Evolutionary conservation across 2,113 vertebrate genomes (phyloP).

Genomic region (Aphelocoma coerulescens): DNA sequence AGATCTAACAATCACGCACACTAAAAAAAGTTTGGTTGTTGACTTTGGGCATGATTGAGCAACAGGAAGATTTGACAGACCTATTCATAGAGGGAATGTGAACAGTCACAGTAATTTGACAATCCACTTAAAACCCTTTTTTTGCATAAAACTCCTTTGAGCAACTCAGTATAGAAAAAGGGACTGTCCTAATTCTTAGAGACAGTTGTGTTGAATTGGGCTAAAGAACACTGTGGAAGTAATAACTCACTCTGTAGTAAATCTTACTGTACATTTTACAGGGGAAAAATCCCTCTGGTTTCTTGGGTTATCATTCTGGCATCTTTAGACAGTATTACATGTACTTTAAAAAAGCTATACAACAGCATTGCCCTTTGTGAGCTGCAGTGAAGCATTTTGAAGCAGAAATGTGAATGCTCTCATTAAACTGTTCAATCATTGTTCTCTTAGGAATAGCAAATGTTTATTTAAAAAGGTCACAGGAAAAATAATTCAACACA

Average conservation of each 20-base stretch:
- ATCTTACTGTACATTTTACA: background rate
- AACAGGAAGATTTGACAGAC: background rate
- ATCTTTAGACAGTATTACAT: background rate
- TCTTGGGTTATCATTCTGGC: background rate
- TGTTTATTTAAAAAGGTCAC: constrained; percentile 49
- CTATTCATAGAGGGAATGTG: background rate
- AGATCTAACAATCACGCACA: background rate
- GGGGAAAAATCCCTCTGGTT: background rate
- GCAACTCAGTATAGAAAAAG: background rate
- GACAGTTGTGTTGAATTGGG: background rate
- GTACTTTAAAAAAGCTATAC: background rate
- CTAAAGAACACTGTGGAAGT: background rate
- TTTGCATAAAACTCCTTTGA: background rate
- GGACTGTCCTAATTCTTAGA: background rate
- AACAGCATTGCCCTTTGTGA: background rate
- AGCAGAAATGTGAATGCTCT: constrained; percentile 1
- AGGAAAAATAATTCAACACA: background rate
- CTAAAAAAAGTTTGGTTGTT: background rate
- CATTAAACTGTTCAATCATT: constrained; percentile 27
- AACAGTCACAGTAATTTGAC: background rate
- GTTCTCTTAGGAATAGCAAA: constrained; percentile 41
- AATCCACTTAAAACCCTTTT: background rate
- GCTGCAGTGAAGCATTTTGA: background rate
- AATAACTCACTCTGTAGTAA: background rate
- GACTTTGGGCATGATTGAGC: background rate